Percentiles rank a stretch among this genome's conserved stretches.
phyloP scores from a whole-genome alignment of 1,140 invertebrate species.

The Brachionus rotundiformis region DNA sequence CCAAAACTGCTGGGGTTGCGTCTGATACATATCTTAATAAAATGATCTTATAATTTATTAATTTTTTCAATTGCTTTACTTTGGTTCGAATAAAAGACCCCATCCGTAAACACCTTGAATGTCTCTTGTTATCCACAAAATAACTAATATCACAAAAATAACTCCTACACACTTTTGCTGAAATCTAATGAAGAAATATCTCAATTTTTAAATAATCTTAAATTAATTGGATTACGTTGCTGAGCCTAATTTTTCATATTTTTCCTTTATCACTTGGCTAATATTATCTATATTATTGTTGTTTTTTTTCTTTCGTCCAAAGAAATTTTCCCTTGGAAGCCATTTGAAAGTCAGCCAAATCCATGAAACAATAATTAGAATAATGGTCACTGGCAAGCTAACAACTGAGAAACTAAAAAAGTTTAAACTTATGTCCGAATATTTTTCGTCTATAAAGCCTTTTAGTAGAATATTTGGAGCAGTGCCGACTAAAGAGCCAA shows the following conservation, averaged over 20 bases:
- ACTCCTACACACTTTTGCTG: slow-evolving; percentile 76
- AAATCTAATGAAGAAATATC: slow-evolving; percentile 59
- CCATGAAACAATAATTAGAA: slow-evolving; percentile 27
- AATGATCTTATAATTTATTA: background rate
- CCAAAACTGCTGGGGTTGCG: slow-evolving; percentile 21
- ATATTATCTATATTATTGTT: slow-evolving; percentile 41
- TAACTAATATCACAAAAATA: slow-evolving; percentile 76
- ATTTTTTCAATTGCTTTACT: background rate
- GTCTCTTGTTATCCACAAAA: slow-evolving; percentile 83
- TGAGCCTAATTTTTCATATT: slow-evolving; percentile 76
- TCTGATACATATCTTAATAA: slow-evolving; percentile 36
- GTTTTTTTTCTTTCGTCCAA: slow-evolving; percentile 25
- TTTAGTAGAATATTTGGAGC: slow-evolving; percentile 81
- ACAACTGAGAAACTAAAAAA: slow-evolving; percentile 40
- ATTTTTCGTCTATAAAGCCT: slow-evolving; percentile 68
- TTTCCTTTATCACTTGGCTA: slow-evolving; percentile 55
- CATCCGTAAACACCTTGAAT: slow-evolving; percentile 81
- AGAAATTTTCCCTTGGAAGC: slow-evolving; percentile 62
- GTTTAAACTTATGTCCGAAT: background rate
- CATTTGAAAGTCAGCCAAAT: slow-evolving; percentile 28
- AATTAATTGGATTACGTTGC: slow-evolving; percentile 70
- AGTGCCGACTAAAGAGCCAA: slow-evolving; percentile 78
- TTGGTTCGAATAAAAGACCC: slow-evolving; percentile 60
- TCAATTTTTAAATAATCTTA: slow-evolving; percentile 51
- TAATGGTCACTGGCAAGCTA: slow-evolving; percentile 27